Evolutionary conservation across 2,113 vertebrate genomes (phyloP).

Genomic region (Anarrhichthys ocellatus): DNA sequence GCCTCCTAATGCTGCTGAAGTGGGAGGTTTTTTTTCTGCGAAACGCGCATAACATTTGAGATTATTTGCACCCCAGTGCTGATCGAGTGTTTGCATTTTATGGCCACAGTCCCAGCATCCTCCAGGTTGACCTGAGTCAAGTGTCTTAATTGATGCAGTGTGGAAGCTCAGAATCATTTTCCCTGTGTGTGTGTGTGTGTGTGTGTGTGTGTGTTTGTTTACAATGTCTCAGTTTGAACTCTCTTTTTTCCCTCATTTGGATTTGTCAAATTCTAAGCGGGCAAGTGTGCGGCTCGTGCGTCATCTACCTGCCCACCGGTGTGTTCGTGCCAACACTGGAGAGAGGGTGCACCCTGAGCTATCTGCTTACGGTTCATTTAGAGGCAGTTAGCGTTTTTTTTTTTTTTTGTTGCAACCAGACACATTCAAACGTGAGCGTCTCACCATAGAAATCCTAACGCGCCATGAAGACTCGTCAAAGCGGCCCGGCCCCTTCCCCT

Average conservation of each 20-base stretch:
- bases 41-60: not conserved
- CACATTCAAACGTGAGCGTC: conserved; percentile 91
- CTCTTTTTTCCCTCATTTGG: not conserved
- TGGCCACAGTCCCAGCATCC: conserved; percentile 1
- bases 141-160: conserved; percentile 34
- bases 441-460: conserved; percentile 95
- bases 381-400: conserved; percentile 86
- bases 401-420: conserved; percentile 83
- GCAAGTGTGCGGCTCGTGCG: not conserved
- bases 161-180: not conserved
- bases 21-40: not conserved
- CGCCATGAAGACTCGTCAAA: conserved; percentile 93
- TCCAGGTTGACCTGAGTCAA: conserved; percentile 40
- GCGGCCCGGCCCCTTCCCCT: conserved; percentile 83
- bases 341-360: conserved; percentile 83
- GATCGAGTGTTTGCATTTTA: conserved; percentile 3
- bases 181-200: not conserved
- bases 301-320: conserved; percentile 43
- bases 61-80: not conserved
- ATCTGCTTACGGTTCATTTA: conserved; percentile 89
- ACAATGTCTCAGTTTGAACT: not conserved
- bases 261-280: too few species aligned
- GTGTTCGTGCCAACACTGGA: conserved; percentile 34
- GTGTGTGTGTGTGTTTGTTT: not conserved
- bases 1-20: not conserved